Base-by-base conservation (phyloP, 2,797 vertebrate species). In the Eutrigla gurnardus region DNA sequence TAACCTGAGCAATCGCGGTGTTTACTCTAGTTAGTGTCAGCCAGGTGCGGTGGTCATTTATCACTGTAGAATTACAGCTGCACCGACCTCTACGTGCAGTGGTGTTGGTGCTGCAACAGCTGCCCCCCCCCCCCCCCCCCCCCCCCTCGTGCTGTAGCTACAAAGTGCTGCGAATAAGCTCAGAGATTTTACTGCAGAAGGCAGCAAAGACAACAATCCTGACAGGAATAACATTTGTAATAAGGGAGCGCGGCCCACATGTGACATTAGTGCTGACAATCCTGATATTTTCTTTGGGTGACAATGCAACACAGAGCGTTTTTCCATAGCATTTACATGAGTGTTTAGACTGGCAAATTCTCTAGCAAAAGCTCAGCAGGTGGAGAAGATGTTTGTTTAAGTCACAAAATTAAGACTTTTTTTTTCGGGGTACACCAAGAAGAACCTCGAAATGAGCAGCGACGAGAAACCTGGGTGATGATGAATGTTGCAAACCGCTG, bases 291-390 rank as follows among this genome's bases (percentile, higher is more conserved):
- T 90, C 84, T 81, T 91, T 81, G 81, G 78, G 76, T 8, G 57
- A 83, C 88, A 88, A 83, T 66, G 81, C 73, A 73, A 83, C 80
- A 92, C 89, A 81, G 80, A 80, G 80, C 14, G 4, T 86, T 91
- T 94, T 94, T 94, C 91, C 94, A 95, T 96, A 93, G 71, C 43
- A 95, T 96, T 96, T 96, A 93, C 95, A 95, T 96, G 89, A 50
- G 84, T 75, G 87, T 92, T 95, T 94, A 94, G 94, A 94, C 92
- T 95, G 78, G 89, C 94, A 95, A 95, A 95, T 94, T n/a, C 37
- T 50, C 85, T 82, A 25, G 68, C 65, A 77, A 86, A 87, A 88
- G 83, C 85, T 87, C 75, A 76, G 75, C 91, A 92, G 86, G 75
- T 81, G 88, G 82, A 91, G 82, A 89, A 88, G 91, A 82, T 43